Evolutionary conservation across 2,113 vertebrate genomes (phyloP).

Genomic region (Chaetodon auriga): DNA sequence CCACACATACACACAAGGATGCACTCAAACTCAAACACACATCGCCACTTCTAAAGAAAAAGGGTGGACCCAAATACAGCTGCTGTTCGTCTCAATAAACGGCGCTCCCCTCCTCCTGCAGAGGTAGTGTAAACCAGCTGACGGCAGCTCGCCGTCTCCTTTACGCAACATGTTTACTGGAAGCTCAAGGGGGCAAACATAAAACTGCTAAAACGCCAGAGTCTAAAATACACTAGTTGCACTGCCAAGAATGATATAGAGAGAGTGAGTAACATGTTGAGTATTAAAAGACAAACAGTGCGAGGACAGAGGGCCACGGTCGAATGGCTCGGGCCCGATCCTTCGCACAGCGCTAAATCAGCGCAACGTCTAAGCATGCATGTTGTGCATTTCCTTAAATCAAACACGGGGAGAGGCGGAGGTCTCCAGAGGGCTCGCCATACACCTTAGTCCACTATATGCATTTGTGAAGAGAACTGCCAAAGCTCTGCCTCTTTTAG

Average conservation of each 20-base stretch:
- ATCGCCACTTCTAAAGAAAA: slow-evolving; percentile 56
- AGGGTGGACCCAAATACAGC: slow-evolving; percentile 82
- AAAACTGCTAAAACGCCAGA: slow-evolving; percentile 37
- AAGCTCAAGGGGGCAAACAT: slow-evolving; percentile 65
- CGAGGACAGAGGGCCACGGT: neutral
- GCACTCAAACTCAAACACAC: slow-evolving; percentile 29
- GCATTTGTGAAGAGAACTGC: neutral
- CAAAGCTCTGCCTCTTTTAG: neutral
- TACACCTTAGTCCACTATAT: slow-evolving; percentile 28
- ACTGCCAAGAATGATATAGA: slow-evolving; percentile 41
- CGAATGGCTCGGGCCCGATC: neutral
- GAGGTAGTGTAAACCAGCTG: slow-evolving; percentile 77
- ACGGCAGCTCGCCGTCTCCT: slow-evolving; percentile 51
- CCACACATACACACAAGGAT: slow-evolving; percentile 24
- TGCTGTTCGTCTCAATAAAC: slow-evolving; percentile 83
- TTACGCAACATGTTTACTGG: slow-evolving; percentile 78
- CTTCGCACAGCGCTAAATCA: slow-evolving; percentile 15
- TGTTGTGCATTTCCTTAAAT: slow-evolving; percentile 33
- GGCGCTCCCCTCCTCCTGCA: slow-evolving; percentile 59
- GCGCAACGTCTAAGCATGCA: neutral
- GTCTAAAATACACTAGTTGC: slow-evolving; percentile 16
- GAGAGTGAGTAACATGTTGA: slow-evolving; percentile 39
- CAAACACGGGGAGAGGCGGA: slow-evolving; percentile 29
- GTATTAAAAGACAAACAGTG: slow-evolving; percentile 52
- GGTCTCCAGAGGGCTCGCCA: slow-evolving; percentile 9